These are phyloP conservation scores for Pammene aurita DNA, from an alignment of 2,888 invertebrate species.

Conservation along the genomic window DNA sequence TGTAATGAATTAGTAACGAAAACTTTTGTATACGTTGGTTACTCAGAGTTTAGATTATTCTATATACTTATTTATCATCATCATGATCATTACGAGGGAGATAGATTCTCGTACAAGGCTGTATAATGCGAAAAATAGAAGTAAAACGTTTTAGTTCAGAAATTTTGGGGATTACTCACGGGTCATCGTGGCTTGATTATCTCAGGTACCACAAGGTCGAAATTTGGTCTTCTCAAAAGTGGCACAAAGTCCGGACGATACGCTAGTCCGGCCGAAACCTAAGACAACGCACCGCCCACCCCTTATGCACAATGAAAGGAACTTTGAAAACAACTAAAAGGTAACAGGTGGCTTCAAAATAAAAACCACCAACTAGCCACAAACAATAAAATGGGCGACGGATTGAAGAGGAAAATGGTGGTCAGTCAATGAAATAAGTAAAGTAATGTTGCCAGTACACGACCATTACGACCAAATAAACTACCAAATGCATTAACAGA, in stretches of 20 bases:
- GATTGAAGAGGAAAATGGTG: slow-evolving; percentile 40
- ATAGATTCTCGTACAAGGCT: neutral
- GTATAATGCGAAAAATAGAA: neutral
- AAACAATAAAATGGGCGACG: slow-evolving; percentile 42
- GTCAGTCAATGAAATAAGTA: too few relatives aligned
- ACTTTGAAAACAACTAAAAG: slow-evolving; percentile 72
- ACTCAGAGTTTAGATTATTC: slow-evolving; percentile 61
- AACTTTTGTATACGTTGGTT: slow-evolving; percentile 12
- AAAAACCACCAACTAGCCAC: slow-evolving; percentile 60
- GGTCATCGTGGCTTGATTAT: slow-evolving; percentile 70
- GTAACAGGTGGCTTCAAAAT: slow-evolving; percentile 56
- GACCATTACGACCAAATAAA: neutral
- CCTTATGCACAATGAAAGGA: slow-evolving; percentile 66
- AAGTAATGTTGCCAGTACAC: slow-evolving; percentile 19
- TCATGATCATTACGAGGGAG: too few relatives aligned
- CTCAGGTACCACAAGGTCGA: slow-evolving; percentile 52
- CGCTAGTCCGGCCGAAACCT: slow-evolving; percentile 82
- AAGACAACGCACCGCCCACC: slow-evolving; percentile 82
- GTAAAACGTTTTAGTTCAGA: neutral
- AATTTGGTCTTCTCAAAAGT: slow-evolving; percentile 50
- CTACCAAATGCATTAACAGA: neutral
- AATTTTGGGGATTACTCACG: slow-evolving; percentile 64
- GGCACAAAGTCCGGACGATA: slow-evolving; percentile 75
- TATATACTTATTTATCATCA: too few relatives aligned
- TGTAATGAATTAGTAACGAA: slow-evolving; percentile 20